phyloP scores from a whole-genome alignment of 2,113 vertebrate species.

The Equus przewalskii region DNA sequence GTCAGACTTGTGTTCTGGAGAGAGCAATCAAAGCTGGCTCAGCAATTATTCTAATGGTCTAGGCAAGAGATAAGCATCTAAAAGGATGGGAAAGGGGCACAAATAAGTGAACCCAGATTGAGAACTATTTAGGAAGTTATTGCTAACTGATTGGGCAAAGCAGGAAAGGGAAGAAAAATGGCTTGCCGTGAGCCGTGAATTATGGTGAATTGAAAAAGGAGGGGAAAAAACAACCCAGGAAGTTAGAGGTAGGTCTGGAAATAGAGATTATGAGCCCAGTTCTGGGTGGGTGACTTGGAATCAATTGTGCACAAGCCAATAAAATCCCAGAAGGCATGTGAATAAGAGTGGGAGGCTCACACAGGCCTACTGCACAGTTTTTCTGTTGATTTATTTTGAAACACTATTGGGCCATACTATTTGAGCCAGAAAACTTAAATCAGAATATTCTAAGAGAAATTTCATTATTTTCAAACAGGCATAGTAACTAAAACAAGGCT shows the following conservation, averaged over 20 bases:
- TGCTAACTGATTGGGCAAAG: not conserved
- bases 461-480: slow-evolving; percentile 21
- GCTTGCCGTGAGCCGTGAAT: slow-evolving; percentile 9
- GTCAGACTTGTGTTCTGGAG: not conserved
- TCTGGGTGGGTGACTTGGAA: slow-evolving; percentile 65
- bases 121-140: not conserved
- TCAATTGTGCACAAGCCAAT: slow-evolving; percentile 55
- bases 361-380: not conserved
- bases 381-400: slow-evolving; percentile 56
- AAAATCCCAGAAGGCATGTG: slow-evolving; percentile 44
- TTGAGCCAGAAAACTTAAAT: slow-evolving; percentile 49
- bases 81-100: not conserved
- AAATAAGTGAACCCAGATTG: not conserved
- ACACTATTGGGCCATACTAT: slow-evolving; percentile 10
- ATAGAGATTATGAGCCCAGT: slow-evolving; percentile 62
- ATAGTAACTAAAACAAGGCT: slow-evolving; percentile 22
- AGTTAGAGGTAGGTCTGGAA: slow-evolving; percentile 73
- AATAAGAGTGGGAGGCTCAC: not conserved
- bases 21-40: not conserved
- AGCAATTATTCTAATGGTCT: not conserved
- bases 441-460: slow-evolving; percentile 30
- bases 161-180: slow-evolving; percentile 34
- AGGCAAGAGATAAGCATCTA: not conserved
- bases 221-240: slow-evolving; percentile 30
- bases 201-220: not conserved